Evolutionary conservation across 2,888 invertebrate species (phyloP).

Genomic region (Disparrhopalites patrizii): DNA sequence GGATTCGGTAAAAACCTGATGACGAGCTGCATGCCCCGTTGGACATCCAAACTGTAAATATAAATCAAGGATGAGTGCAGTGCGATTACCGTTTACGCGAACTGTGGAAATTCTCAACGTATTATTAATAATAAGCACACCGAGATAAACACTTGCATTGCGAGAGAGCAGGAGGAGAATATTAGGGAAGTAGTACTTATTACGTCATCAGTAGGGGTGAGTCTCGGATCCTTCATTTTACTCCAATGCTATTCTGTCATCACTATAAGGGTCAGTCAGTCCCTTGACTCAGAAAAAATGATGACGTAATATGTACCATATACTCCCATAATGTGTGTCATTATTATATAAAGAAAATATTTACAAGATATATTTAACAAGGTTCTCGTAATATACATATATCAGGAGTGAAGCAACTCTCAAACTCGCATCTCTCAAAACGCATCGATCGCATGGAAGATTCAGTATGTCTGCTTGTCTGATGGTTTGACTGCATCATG

Average conservation of each 20-base stretch:
- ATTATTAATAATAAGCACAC: not conserved
- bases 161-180: too few species aligned
- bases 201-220: too few species aligned
- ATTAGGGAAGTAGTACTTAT: not conserved
- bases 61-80: not conserved
- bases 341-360: too few species aligned
- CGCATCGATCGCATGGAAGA: not conserved
- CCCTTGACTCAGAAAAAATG: too few species aligned
- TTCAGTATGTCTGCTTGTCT: conserved; percentile 5
- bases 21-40: too few species aligned
- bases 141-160: too few species aligned
- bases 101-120: not conserved
- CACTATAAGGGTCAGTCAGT: too few species aligned
- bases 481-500: conserved; percentile 8
- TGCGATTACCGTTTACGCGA: conserved; percentile 1
- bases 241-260: too few species aligned
- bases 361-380: not conserved
- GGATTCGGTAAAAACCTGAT: too few species aligned
- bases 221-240: too few species aligned
- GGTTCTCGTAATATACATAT: not conserved
- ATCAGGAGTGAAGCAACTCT: not conserved
- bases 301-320: too few species aligned
- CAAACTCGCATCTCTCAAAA: conserved; percentile 2
- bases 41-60: not conserved
- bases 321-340: not conserved